Base-by-base conservation (phyloP, 92 coral and sea anemone genomes). In the Epizoanthus rinbou region DNA sequence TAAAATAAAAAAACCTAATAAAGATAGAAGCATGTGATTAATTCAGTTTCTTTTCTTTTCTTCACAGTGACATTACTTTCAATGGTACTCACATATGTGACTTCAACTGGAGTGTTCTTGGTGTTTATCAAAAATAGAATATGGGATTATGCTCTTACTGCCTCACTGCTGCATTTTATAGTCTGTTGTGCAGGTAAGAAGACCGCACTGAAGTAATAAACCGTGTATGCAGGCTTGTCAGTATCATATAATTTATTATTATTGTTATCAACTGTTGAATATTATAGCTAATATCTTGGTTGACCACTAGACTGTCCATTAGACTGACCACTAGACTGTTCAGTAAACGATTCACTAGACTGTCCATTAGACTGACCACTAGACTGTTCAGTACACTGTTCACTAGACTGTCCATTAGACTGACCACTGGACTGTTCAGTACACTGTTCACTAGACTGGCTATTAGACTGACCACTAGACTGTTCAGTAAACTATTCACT, bases 131-230 rank as follows among this genome's bases (percentile, higher is more conserved):
- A 90, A 41, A 91, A 85, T 39, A 88, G 89, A 85, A 90, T 94
- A 85, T 94, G 98, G 98, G 98, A 94, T 82, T 94, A 92, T 92
- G 97, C 97, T 41, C 64, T 94, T 6, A 94, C 98, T 31, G 80
- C 89, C 37, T 89, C 91, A 41, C 63, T 94, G 23, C 64, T 94
- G 31, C 98, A 94, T 76, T 75, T 94, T 59, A 84, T 86, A 3
- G 66, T 92, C 74, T 83, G 92, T n/a, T 94, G 98, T 88, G 98
- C 98, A 83, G 98, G 98, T 92, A 90, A 13, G 87, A 43, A 37
- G 43, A 16, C 0, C n/a, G 16, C 31, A 16, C 54, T 52, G 53
- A 21, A 64, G 14, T 57, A 15, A 8, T 22, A 7, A 8, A 57
- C 37, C 3, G 11, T 10, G 21, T 18, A n/a, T 24, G 9, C 6